Evolutionary conservation across 2,113 vertebrate genomes (phyloP).

Genomic region (Atherinomorus stipes): DNA sequence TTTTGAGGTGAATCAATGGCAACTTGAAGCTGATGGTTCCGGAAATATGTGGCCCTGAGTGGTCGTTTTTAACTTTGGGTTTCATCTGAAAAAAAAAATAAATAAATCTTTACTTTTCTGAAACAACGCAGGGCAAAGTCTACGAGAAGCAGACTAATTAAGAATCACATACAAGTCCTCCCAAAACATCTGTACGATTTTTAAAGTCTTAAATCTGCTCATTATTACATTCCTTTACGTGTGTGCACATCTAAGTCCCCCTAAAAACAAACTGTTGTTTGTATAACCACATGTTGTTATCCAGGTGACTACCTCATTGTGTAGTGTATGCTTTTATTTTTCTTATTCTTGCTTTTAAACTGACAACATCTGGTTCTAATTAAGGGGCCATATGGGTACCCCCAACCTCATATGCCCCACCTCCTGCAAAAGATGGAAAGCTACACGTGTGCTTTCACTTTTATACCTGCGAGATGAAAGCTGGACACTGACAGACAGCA

Average conservation of each 20-base stretch:
- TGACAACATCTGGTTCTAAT: constrained; percentile 73
- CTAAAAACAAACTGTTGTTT: constrained; percentile 27
- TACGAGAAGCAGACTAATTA: background rate
- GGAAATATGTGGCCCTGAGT: constrained; percentile 22
- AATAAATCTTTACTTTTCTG: background rate
- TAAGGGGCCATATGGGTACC: constrained; percentile 74
- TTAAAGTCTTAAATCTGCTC: background rate
- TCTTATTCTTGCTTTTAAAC: constrained; percentile 41
- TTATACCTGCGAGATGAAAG: constrained; percentile 67
- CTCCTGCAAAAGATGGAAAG: constrained; percentile 59
- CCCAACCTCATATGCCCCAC: background rate
- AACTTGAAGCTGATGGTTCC: constrained; percentile 41
- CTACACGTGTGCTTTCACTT: constrained; percentile 50
- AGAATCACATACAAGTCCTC: constrained; percentile 3
- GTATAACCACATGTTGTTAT: constrained; percentile 24
- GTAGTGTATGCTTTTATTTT: constrained; percentile 35
- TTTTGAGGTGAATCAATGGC: constrained; percentile 44
- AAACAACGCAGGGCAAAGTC: too few relatives aligned
- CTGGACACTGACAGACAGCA: constrained; percentile 9
- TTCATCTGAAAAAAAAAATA: constrained; percentile 5
- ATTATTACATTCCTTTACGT: background rate
- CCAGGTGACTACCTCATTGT: constrained; percentile 32
- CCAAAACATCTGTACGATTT: background rate
- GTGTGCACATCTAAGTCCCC: background rate
- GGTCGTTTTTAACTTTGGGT: constrained; percentile 26